These are phyloP conservation scores for Fregetta grallaria DNA, from an alignment of 2,113 vertebrate genomes.

Conservation along the genomic window DNA sequence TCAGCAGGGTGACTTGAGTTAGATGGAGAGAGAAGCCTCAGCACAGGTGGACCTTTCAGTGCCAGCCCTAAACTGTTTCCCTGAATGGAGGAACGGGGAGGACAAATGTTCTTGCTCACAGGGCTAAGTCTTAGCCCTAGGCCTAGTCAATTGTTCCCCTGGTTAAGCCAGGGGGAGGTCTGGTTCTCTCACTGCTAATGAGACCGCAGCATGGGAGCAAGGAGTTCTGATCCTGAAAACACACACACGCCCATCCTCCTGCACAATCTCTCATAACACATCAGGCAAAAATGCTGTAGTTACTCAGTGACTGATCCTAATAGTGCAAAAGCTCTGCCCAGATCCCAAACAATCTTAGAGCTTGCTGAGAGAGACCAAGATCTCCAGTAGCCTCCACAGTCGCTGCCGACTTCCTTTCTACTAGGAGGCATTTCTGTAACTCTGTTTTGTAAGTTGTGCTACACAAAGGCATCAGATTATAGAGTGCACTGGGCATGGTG, in stretches of 20 bases:
- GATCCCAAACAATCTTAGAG: neutral
- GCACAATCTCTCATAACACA: neutral
- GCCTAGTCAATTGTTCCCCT: neutral
- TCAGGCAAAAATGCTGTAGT: neutral
- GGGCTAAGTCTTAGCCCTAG: neutral
- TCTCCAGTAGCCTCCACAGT: neutral
- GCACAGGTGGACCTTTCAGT: neutral
- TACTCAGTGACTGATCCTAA: neutral
- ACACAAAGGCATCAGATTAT: neutral
- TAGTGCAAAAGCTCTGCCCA: neutral
- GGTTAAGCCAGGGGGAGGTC: neutral
- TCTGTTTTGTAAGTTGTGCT: neutral
- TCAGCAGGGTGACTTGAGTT: neutral
- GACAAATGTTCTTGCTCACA: neutral
- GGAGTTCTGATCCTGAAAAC: neutral
- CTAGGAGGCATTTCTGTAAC: neutral
- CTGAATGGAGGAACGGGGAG: neutral
- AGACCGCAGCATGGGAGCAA: neutral
- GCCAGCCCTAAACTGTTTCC: neutral
- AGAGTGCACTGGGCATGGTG: neutral
- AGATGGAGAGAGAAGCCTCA: neutral
- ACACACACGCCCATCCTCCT: fast-evolving
- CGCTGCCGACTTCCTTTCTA: neutral
- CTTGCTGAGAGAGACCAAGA: neutral
- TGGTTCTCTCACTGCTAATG: neutral